Percentiles rank a stretch among this genome's conserved stretches.
Evolutionary conservation across 2,797 vertebrate genomes (phyloP).

Genomic region (Carapus acus): DNA sequence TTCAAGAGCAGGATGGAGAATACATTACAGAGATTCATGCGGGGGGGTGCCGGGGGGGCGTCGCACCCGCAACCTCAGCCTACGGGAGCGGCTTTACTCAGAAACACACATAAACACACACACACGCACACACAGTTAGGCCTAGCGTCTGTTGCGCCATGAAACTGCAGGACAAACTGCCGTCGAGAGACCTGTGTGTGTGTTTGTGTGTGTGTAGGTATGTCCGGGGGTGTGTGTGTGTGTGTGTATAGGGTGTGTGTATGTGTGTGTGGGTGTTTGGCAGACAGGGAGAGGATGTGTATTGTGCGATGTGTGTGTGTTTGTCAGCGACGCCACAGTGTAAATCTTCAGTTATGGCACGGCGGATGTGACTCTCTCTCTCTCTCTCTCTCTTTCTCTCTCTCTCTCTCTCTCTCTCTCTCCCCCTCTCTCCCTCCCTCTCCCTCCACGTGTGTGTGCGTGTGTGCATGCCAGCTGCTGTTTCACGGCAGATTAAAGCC

Average conservation of each 20-base stretch:
- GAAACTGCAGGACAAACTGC: too few species aligned
- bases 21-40: slow-evolving; percentile 65
- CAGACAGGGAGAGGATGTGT: not conserved
- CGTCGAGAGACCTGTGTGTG: not conserved
- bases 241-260: not conserved
- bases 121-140: too few species aligned
- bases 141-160: too few species aligned
- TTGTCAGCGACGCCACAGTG: slow-evolving; percentile 12
- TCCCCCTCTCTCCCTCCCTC: too few species aligned
- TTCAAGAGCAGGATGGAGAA: slow-evolving; percentile 64
- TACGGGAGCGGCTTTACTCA: too few species aligned
- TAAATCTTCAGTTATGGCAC: slow-evolving; percentile 45
- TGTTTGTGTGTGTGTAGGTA: not conserved
- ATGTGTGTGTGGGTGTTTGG: not conserved
- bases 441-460: slow-evolving; percentile 14
- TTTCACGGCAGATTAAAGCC: slow-evolving; percentile 95
- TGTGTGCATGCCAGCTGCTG: slow-evolving; percentile 76
- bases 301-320: slow-evolving; percentile 12
- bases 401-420: too few species aligned
- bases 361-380: too few species aligned
- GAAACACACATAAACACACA: too few species aligned
- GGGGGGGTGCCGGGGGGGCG: slow-evolving; percentile 24
- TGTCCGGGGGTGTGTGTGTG: too few species aligned
- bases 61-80: too few species aligned
- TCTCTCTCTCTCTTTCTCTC: too few species aligned